Percentiles rank a stretch among this genome's conserved stretches.
phyloP scores from a whole-genome alignment of 1,140 invertebrate species.

The Fragariocoptes setiger region DNA sequence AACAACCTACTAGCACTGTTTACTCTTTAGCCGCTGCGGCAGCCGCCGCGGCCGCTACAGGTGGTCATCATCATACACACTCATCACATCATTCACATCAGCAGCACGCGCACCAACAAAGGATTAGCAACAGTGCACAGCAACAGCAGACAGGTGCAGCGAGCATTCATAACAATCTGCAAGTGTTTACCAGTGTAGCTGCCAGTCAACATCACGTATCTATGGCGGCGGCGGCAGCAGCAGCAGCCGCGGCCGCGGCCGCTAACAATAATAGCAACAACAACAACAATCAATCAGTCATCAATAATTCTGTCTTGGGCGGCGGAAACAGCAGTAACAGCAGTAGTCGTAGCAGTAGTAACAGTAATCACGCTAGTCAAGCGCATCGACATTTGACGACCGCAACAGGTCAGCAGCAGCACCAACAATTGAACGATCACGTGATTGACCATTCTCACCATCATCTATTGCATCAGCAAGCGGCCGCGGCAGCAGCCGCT shows the following conservation, averaged over 20 bases:
- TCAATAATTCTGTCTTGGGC: too few relatives aligned
- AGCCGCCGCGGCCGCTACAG: conserved; percentile 2
- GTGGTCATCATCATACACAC: too few relatives aligned
- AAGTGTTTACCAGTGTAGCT: conserved; percentile 3
- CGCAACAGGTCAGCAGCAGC: conserved; percentile 1
- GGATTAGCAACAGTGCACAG: not conserved
- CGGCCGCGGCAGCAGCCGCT: too few relatives aligned
- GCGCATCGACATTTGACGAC: not conserved
- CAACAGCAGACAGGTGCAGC: not conserved
- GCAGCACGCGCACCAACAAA: not conserved
- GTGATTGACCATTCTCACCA: too few relatives aligned
- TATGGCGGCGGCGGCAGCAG: not conserved
- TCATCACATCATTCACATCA: not conserved
- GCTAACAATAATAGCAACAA: too few relatives aligned
- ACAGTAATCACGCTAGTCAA: not conserved
- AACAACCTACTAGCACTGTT: conserved; percentile 33
- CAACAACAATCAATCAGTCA: too few relatives aligned
- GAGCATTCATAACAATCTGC: not conserved
- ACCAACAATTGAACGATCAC: conserved; percentile 3
- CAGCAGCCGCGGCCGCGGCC: too few relatives aligned
- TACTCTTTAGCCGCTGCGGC: conserved; percentile 2
- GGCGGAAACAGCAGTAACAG: not conserved
- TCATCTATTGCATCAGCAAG: too few relatives aligned
- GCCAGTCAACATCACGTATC: not conserved
- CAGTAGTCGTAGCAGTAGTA: not conserved